phyloP scores from a whole-genome alignment of 2,888 invertebrate genomes.

The Eupeodes luniger region DNA sequence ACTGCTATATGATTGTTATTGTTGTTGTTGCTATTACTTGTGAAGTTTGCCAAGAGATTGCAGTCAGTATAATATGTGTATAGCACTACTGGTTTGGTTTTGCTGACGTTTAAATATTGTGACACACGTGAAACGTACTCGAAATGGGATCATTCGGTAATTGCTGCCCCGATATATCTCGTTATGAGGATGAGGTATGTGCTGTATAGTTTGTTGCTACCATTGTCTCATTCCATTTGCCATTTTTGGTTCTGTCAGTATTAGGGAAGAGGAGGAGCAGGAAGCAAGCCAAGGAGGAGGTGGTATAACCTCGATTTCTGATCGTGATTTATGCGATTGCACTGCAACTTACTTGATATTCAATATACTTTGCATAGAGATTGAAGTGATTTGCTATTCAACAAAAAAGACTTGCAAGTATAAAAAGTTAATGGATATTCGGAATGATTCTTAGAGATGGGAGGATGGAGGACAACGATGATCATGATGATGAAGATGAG shows the following conservation, averaged over 20 bases:
- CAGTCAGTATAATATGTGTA: neutral
- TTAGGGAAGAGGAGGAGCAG: slow-evolving; percentile 12
- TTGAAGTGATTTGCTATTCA: slow-evolving; percentile 47
- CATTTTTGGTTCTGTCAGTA: slow-evolving; percentile 55
- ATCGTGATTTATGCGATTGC: slow-evolving; percentile 72
- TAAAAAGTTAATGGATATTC: slow-evolving; percentile 32
- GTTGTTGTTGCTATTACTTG: slow-evolving; percentile 1
- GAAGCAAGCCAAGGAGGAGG: neutral
- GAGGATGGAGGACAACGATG: neutral
- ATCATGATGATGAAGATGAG: too few species aligned
- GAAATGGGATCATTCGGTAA: slow-evolving; percentile 76
- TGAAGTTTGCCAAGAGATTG: slow-evolving; percentile 12
- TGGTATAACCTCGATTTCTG: slow-evolving; percentile 64
- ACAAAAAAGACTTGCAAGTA: neutral
- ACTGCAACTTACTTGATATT: slow-evolving; percentile 44
- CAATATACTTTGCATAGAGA: slow-evolving; percentile 56
- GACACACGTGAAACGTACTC: slow-evolving; percentile 76
- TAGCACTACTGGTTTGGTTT: slow-evolving; percentile 50
- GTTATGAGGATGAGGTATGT: slow-evolving; percentile 67
- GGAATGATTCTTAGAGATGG: neutral
- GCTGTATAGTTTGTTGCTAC: slow-evolving; percentile 55
- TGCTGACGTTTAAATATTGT: slow-evolving; percentile 75
- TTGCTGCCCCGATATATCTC: slow-evolving; percentile 70
- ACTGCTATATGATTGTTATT: neutral
- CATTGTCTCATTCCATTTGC: slow-evolving; percentile 72